These are phyloP conservation scores for Phymastichus coffea DNA, from an alignment of 1,140 invertebrate species.

Conservation along the genomic window DNA sequence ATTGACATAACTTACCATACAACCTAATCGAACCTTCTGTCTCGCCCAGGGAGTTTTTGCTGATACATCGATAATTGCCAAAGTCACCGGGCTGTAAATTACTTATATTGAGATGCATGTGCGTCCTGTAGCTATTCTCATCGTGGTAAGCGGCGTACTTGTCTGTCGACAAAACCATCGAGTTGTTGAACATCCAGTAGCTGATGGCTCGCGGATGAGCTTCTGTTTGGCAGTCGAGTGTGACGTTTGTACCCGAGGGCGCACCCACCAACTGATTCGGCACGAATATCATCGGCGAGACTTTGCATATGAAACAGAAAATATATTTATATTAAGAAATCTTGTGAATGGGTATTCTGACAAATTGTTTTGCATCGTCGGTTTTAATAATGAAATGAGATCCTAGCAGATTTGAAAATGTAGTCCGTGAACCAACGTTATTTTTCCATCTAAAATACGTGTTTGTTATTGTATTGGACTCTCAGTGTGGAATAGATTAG, in stretches of 20 bases:
- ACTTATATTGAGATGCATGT: constrained; percentile 83
- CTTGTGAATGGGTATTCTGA: too few species aligned
- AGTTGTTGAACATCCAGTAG: constrained; percentile 86
- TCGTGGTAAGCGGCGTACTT: constrained; percentile 76
- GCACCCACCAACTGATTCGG: constrained; percentile 89
- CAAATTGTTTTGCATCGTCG: too few species aligned
- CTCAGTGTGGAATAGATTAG: too few species aligned
- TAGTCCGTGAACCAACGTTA: too few species aligned
- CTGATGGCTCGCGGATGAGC: constrained; percentile 90
- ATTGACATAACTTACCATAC: constrained; percentile 83
- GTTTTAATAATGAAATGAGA: too few species aligned
- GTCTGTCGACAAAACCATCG: constrained; percentile 80
- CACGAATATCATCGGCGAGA: constrained; percentile 89
- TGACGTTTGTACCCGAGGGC: constrained; percentile 83
- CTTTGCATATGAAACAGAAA: constrained; percentile 54
- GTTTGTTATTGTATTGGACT: too few species aligned
- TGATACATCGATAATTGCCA: constrained; percentile 84
- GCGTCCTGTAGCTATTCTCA: constrained; percentile 80
- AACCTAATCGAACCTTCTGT: constrained; percentile 89
- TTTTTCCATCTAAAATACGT: too few species aligned
- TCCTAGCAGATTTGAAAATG: too few species aligned
- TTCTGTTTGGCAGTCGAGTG: constrained; percentile 89
- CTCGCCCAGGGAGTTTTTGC: constrained; percentile 91
- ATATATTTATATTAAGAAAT: too few species aligned
- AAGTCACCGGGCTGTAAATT: constrained; percentile 77